Evolutionary conservation across 2,113 vertebrate species (phyloP).

Genomic region (Psittacula cyanocephala): DNA sequence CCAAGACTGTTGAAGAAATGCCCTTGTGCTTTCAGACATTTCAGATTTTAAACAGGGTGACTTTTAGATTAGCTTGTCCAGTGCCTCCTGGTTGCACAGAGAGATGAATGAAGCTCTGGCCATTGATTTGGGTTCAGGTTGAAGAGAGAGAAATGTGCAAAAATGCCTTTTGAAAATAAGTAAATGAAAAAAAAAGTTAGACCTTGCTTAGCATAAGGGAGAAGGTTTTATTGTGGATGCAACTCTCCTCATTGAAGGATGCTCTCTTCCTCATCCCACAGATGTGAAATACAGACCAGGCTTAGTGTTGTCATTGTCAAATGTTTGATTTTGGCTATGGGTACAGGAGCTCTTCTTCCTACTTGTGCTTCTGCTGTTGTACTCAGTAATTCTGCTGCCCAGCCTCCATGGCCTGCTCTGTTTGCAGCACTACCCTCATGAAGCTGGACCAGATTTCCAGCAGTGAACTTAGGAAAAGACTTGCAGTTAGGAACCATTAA

Average conservation of each 20-base stretch:
- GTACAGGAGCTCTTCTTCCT: neutral
- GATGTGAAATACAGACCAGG: neutral
- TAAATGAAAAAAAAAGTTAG: neutral
- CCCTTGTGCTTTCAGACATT: neutral
- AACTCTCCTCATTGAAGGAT: neutral
- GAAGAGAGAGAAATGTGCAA: neutral
- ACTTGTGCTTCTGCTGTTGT: neutral
- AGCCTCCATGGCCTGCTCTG: neutral
- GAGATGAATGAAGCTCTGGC: neutral
- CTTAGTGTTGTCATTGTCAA: neutral
- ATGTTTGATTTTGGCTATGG: neutral
- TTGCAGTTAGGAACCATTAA: neutral
- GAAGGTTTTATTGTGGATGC: neutral
- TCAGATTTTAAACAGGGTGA: neutral
- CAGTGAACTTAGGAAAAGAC: neutral
- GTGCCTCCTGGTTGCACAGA: neutral
- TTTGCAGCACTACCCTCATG: fast-evolving
- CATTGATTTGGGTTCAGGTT: neutral
- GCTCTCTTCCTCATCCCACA: neutral
- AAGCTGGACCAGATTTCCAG: neutral
- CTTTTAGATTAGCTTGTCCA: neutral
- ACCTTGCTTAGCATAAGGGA: neutral
- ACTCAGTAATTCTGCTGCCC: neutral
- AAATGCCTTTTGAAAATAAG: neutral
- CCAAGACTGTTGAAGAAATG: neutral